phyloP scores from a whole-genome alignment of 2,888 invertebrate species.

The Onthophagus sagittarius region DNA sequence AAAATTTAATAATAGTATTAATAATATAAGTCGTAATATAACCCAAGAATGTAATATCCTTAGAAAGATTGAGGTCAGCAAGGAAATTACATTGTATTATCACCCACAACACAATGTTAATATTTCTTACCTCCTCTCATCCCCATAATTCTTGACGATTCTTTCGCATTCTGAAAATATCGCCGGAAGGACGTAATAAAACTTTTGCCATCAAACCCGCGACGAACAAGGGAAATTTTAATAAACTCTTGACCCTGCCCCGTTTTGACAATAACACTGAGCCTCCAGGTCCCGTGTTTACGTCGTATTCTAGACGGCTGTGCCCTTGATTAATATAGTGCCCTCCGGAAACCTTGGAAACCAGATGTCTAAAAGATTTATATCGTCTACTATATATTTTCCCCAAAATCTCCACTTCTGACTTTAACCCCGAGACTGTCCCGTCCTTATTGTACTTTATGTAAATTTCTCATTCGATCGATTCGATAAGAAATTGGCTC shows the following conservation, averaged over 20 bases:
- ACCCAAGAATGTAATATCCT: no score
- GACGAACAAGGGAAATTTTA: conserved; percentile 35
- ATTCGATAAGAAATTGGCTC: background rate
- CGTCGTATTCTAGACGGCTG: conserved; percentile 23
- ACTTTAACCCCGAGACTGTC: background rate
- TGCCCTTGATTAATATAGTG: conserved; percentile 37
- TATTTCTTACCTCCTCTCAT: background rate
- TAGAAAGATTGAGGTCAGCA: background rate
- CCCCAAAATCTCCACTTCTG: conserved; percentile 24
- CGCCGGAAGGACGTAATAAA: conserved; percentile 1
- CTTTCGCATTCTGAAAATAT: background rate
- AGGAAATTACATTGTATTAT: background rate
- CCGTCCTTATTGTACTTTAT: background rate
- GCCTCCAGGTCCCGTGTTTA: conserved; percentile 20
- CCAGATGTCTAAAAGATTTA: conserved; percentile 38
- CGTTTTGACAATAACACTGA: background rate
- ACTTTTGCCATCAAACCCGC: conserved; percentile 12
- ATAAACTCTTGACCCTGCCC: conserved; percentile 31
- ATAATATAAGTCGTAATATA: no score
- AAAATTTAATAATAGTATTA: no score
- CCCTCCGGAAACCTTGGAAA: conserved; percentile 36
- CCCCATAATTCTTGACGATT: background rate
- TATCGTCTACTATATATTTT: conserved; percentile 31
- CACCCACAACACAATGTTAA: background rate
- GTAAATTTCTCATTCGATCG: background rate